Evolutionary conservation across 2,113 vertebrate species (phyloP), one percentile per base, ranked within the genome.

Genomic region (Neoarius graeffei): DNA sequence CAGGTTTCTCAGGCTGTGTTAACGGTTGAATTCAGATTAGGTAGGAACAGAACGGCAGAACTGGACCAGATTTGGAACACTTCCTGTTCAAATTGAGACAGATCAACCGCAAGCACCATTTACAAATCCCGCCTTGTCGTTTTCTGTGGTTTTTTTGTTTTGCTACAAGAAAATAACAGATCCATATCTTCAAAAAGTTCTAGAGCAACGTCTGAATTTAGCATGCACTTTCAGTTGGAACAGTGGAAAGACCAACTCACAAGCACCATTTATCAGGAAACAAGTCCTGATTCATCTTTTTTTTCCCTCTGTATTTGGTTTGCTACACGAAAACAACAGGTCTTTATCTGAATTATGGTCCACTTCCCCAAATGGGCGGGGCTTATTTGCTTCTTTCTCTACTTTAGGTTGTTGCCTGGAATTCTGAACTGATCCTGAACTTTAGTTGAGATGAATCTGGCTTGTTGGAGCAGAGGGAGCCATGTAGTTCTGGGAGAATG

Each of bases 291-390:
- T 52, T 50, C 50, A 9, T 7, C 7, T 11, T 5, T 27, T 6
- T 7, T 27, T 27, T 17, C 11, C 27, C 13, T 79, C 13, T 1
- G 76, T 7, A 8, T 81, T 57, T 57, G 77, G 56, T 81, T 81
- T 81, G 79, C 79, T 81, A 81, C 79, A 81, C 35, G 79, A 59
- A 81, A 81, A 57, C 8, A 4, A 80, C 27, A 54, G 19, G 3
- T 56, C 6, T 56, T 17, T 27, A 56, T 30, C n/a, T 59, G 13
- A n/a, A 57, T n/a, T 17, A 56, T 17, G 50, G n/a, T 56, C 25
- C 14, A 17, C 77, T 27, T 56, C 25, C 52, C 1, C 5, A 80
- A 80, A 59, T 5, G 79, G 15, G 27, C 8, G 8, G 25, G 13
- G 56, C 17, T 59, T 35, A 56, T 80, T 30, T 9, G 2, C 4